These are phyloP conservation scores for Catharus bicknelli DNA, from an alignment of 2,113 vertebrate species.

Conservation along the genomic window DNA sequence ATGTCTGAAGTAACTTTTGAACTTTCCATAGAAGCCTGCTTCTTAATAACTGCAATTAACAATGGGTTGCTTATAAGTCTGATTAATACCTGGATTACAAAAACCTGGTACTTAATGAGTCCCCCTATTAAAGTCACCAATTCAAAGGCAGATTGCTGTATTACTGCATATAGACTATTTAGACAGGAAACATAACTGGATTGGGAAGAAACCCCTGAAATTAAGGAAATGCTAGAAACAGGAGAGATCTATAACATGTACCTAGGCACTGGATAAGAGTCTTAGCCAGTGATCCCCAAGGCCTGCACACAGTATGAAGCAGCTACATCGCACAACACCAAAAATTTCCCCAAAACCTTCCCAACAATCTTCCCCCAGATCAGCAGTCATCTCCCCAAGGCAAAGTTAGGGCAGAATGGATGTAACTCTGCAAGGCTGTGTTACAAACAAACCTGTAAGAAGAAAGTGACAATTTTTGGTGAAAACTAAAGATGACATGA, in stretches of 20 bases:
- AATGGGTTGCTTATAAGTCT: background rate
- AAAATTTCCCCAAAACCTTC: background rate
- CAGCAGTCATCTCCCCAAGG: background rate
- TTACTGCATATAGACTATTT: background rate
- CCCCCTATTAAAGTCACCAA: background rate
- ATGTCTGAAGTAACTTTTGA: background rate
- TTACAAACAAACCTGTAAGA: background rate
- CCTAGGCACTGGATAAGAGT: background rate
- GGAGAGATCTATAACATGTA: background rate
- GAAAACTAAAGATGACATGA: background rate
- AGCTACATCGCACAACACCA: background rate
- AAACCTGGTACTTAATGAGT: background rate
- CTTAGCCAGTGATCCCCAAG: background rate
- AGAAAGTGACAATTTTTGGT: background rate
- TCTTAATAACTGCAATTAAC: background rate
- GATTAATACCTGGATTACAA: background rate
- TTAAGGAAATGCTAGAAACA: background rate
- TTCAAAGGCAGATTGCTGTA: background rate
- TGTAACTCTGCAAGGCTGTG: background rate
- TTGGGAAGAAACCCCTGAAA: background rate
- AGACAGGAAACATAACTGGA: background rate
- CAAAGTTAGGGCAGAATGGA: background rate
- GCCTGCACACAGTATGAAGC: background rate
- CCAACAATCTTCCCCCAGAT: background rate
- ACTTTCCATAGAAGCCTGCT: background rate